Percentiles rank a stretch among this genome's conserved stretches.
Conservation (phyloP, 2,888 invertebrate species). For the Caenorhabditis zanzibari region DNA sequence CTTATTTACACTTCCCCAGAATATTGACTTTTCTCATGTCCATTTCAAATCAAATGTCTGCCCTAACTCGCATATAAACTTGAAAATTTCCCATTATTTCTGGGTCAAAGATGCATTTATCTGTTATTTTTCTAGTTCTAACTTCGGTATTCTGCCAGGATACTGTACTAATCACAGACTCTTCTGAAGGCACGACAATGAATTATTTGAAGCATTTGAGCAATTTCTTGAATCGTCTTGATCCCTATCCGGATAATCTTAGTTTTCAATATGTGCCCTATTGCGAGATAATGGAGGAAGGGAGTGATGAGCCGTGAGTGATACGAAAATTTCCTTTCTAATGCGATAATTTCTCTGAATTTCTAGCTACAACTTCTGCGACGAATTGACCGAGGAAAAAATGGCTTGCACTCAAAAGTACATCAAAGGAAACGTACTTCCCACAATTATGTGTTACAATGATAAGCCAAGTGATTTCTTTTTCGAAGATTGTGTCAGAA, state of each 20-base stretch:
- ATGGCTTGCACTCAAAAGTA: slow-evolving; percentile 7
- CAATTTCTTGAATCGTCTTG: neutral
- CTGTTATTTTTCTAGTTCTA: neutral
- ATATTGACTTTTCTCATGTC: neutral
- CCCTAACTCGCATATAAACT: neutral
- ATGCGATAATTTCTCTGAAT: neutral
- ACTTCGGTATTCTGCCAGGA: neutral
- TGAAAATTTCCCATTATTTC: neutral
- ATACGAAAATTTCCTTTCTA: no score
- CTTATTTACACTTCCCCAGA: no score
- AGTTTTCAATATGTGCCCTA: neutral
- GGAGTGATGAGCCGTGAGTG: neutral
- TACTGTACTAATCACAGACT: slow-evolving; percentile 1
- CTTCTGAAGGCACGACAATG: neutral
- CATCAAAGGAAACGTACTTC: neutral
- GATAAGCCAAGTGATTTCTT: neutral
- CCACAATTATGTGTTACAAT: neutral
- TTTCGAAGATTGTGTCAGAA: neutral
- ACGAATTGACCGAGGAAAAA: neutral
- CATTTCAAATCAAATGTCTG: neutral
- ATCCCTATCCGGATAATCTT: neutral
- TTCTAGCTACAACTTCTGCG: neutral
- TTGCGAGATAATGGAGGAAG: neutral
- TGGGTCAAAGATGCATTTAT: neutral
- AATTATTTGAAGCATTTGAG: neutral